Evolutionary conservation across 2,888 invertebrate species (phyloP), one percentile per base, ranked within the genome.

Genomic region (Hermaeophaga mercurialis): DNA sequence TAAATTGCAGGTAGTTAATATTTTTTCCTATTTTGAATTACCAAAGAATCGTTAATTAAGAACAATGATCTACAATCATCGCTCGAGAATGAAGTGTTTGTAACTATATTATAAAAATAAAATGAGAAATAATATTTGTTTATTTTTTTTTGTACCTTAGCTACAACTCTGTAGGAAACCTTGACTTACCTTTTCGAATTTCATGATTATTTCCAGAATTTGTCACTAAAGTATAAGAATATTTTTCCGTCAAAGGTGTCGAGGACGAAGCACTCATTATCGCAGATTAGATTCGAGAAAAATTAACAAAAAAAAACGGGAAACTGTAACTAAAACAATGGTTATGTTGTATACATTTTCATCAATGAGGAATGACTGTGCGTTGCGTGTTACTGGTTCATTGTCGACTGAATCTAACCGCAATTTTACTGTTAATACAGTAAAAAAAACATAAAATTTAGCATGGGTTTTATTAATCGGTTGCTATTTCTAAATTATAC

Each of bases 171-270:
- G 6, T 22, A 22, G 11, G 12, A 9, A 11, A 31, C 11, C 24
- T 15, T n/a, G 36, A 17, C 43, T 43, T 11, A 43, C 43, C 24
- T 43, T n/a, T 6, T 24, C 12, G 14, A 43, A 24, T 24, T 4
- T 24, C 43, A 43, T 26, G 43, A 26, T 18, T 15, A 14, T 15
- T 11, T 43, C 15, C 43, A 2, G 24, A 11, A 43, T 22, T 43
- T 14, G n/a, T 43, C 3, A 43, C 43, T 26, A 43, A 43, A 1
- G 26, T 43, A 26, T 43, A 43, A 3, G 43, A 24, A 43, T 43
- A 43, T 26, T 43, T 43, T 22, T 43, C 43, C 2, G 43, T 43
- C 12, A 43, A 43, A 17, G 43, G 43, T 9, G 43, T 9, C 12
- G 43, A 43, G 6, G 43, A 39, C 4, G 19, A 12, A 24, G 22